phyloP scores from a whole-genome alignment of 2,113 vertebrate genomes.

The Barbus barbus region DNA sequence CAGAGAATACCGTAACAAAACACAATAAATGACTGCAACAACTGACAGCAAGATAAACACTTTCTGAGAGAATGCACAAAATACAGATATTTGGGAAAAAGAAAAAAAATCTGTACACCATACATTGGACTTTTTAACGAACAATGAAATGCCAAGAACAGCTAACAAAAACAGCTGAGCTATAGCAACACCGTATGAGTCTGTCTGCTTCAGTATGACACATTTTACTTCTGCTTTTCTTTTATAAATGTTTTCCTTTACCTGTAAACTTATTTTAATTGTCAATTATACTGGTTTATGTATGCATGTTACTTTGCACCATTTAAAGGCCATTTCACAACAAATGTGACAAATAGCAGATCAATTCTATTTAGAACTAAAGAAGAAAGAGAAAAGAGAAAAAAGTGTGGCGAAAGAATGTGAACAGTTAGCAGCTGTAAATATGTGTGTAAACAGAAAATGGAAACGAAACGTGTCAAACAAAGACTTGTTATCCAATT shows the following conservation, averaged over 20 bases:
- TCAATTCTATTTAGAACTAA: neutral
- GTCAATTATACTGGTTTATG: neutral
- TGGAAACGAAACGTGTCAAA: no score
- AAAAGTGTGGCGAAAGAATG: no score
- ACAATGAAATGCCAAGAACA: neutral
- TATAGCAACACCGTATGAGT: neutral
- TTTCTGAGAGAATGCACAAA: neutral
- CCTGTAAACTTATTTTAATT: neutral
- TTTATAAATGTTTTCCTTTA: neutral
- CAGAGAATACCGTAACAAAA: slow-evolving; percentile 3
- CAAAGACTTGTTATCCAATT: no score
- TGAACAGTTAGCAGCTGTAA: no score
- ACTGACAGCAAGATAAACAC: neutral
- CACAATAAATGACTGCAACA: slow-evolving; percentile 27
- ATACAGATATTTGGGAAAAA: neutral
- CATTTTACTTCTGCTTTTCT: neutral
- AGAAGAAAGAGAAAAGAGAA: no score
- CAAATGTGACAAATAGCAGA: neutral
- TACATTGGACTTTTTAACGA: neutral
- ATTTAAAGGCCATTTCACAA: neutral
- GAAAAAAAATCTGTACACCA: neutral
- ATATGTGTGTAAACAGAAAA: no score
- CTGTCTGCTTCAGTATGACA: neutral
- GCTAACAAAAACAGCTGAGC: neutral
- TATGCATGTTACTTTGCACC: neutral